Base-by-base conservation (phyloP, 2,113 vertebrate genomes). In the Bubo bubo region DNA sequence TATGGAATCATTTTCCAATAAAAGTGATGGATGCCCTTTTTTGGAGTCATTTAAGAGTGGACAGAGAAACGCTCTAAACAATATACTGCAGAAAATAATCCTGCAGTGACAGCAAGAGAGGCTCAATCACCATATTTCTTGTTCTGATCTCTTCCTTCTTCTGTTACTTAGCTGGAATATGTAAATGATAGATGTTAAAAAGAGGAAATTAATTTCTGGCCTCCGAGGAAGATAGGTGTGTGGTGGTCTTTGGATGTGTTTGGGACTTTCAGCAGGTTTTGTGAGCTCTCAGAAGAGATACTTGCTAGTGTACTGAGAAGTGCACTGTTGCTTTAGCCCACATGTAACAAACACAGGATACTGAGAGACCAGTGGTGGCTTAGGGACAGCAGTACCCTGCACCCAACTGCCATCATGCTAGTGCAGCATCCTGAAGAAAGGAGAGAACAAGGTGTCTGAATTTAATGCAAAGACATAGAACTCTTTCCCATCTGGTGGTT, bases 311-410 rank as follows among this genome's bases (percentile, higher is more conserved):
- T n/a, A 19, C 6, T 10, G 35, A n/a, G 35, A 39, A 18, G 6
- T 0, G 5, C 6, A 24, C 13, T 0, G 0, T 34, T 12, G 26
- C 68, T 45, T 27, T 41, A 12, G 50, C 34, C 55, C 22, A 2
- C 6, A 1, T 0, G 7, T 5, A 34, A 34, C 0, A 2, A 53
- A 13, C 0, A 0, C 9, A 18, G 47, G 24, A 7, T 2, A 10
- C 35, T 1, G 2, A 20, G 16, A 19, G 7, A 49, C 12, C n/a
- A 5, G 1, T 2, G 16, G 34, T 50, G 34, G 6, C 19, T 32
- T 24, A 15, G 27, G 41, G 56, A 45, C 73, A 26, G 73, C 28
- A 18, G 26, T 10, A 24, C 35, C 53, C 43, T 47, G 73, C 30
- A 6, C 14, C 4, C 47, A 74, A 3, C 39, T 26, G 21, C n/a